Evolutionary conservation across 2,113 vertebrate genomes (phyloP), one percentile per base, ranked within the genome.

Genomic region (Thamnophis sirtalis): DNA sequence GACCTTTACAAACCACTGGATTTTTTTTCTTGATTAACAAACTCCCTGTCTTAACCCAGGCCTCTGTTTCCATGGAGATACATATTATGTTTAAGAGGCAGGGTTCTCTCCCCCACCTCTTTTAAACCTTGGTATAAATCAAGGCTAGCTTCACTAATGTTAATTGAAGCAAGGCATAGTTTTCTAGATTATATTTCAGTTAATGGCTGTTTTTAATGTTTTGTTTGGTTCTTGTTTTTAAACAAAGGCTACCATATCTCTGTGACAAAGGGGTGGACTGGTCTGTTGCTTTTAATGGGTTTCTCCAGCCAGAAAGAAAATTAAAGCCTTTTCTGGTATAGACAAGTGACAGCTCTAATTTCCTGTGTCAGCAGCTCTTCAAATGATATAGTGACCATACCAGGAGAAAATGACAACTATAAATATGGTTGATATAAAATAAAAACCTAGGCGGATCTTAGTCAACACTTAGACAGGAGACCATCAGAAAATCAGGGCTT

Each of bases 11-110:
- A 86, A n/a, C 28, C 55, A 33, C 26, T 5, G 80, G 87, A 54
- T 86, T 89, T 38, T 73, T 50, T 55, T 56, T 91, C 90, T 55
- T 55, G 87, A 91, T 93, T 85, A 93, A 84, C 54, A 54, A 60
- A 88, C 68, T 88, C 89, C 43, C 53, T 58, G 60, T 87, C 68
- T 86, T 89, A 6, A 86, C 86, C 68, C 6, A 88, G 55, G 55
- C 87, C 50, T 54, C 68, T 1, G 90, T 89, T 89, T 84, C 90
- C 80, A 55, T 68, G 56, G 87, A 91, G 73, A 93, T 33, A 21
- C 22, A 73, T 43, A 63, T 86, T 85, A 85, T 85, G 50, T 93
- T 90, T 87, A 90, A 91, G 50, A 68, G 24, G 50, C 17, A 33
- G 49, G 21, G 33, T 89, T 24, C 54, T 5, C 1, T 3, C 53